A percentile compares a stretch with the other conserved stretches of the same genome.
phyloP scores from a whole-genome alignment of 2,113 vertebrate species.

The Pelobates fuscus region DNA sequence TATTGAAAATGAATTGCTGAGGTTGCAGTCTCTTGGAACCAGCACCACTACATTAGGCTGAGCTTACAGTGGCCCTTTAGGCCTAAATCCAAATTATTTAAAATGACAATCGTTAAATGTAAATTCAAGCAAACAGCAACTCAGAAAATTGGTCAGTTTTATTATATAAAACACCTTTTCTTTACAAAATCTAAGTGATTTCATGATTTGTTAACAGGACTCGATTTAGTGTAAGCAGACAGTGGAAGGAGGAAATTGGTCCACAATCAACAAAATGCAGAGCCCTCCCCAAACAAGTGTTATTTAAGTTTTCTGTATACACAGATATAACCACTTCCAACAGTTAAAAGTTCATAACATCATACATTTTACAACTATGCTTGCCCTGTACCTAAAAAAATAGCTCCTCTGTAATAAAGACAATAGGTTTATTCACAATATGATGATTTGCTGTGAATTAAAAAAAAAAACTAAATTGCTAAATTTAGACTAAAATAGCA shows the following conservation, averaged over 20 bases:
- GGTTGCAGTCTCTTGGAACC: too few species aligned
- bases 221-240: constrained; percentile 23
- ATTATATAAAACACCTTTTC: constrained; percentile 46
- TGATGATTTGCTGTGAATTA: too few species aligned
- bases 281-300: background rate
- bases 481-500: too few species aligned
- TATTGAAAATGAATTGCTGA: too few species aligned
- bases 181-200: constrained; percentile 29
- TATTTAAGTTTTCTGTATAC: background rate
- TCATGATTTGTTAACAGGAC: constrained; percentile 26
- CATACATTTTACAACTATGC: background rate
- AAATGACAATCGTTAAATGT: too few species aligned
- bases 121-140: background rate
- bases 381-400: background rate
- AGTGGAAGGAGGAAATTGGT: constrained; percentile 18
- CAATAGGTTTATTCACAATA: too few species aligned
- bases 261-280: constrained; percentile 1
- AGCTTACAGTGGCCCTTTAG: too few species aligned
- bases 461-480: too few species aligned
- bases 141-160: constrained; percentile 45
- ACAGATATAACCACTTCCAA: background rate
- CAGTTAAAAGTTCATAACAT: background rate
- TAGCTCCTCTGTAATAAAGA: background rate
- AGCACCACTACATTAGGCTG: too few species aligned
- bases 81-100: too few species aligned